Evolutionary conservation across 2,888 invertebrate genomes (phyloP).

Genomic region (Ethmia dodecea): DNA sequence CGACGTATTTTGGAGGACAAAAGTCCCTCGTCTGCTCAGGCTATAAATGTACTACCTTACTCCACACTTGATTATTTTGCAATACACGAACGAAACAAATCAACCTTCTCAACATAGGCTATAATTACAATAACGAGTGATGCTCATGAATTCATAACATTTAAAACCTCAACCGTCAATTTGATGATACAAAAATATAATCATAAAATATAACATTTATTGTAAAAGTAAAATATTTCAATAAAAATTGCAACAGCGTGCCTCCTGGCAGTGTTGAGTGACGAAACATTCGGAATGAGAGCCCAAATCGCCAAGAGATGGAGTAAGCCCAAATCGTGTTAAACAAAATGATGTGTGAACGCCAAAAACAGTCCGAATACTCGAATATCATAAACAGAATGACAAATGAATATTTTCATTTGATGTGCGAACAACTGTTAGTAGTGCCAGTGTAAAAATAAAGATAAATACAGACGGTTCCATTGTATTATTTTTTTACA

Average conservation of each 20-base stretch:
- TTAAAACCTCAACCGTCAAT: conserved; percentile 28
- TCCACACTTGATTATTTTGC: conserved; percentile 39
- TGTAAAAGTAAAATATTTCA: conserved; percentile 35
- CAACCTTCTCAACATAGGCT: conserved; percentile 23
- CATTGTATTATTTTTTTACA: conserved; percentile 24
- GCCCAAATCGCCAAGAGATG: conserved; percentile 37
- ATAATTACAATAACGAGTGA: conserved; percentile 20
- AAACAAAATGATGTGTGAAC: conserved; percentile 37
- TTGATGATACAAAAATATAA: conserved; percentile 44
- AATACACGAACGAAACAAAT: conserved; percentile 12
- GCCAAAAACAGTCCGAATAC: conserved; percentile 20
- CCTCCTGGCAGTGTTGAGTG: conserved; percentile 22
- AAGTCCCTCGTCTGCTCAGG: too few relatives aligned
- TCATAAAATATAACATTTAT: conserved; percentile 29
- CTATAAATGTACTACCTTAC: conserved; percentile 31
- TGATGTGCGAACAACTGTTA: conserved; percentile 1
- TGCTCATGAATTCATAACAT: conserved; percentile 29
- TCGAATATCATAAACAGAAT: conserved; percentile 21
- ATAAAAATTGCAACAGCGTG: conserved; percentile 32
- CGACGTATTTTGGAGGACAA: too few relatives aligned
- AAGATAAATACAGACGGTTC: conserved; percentile 22
- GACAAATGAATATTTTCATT: conserved; percentile 11
- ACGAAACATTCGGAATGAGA: conserved; percentile 17
- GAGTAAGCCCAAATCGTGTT: conserved; percentile 31
- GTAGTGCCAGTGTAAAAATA: conserved; percentile 3